These are phyloP conservation scores for Heliothis peltigera DNA, from an alignment of 2,888 invertebrate genomes.

Conservation along the genomic window DNA sequence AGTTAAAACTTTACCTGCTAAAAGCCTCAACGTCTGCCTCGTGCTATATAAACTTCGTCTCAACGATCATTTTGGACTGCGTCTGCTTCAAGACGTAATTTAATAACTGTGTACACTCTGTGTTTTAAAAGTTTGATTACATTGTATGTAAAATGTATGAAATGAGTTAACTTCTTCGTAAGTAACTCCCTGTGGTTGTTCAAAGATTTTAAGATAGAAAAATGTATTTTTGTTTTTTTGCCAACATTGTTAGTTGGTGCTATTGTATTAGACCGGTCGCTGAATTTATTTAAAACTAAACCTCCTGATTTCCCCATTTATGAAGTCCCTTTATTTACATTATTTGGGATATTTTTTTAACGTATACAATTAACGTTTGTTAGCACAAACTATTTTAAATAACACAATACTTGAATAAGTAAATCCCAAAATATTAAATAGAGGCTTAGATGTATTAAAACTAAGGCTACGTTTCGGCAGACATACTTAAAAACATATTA, in stretches of 20 bases:
- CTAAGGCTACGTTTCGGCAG: conserved; percentile 32
- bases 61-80: conserved; percentile 71
- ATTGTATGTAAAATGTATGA: conserved; percentile 43
- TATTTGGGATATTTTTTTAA: not conserved
- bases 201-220: conserved; percentile 5
- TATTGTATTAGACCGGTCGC: not conserved
- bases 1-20: conserved; percentile 85
- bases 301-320: no score
- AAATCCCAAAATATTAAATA: not conserved
- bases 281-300: not conserved
- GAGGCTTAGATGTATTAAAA: conserved; percentile 8
- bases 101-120: conserved; percentile 55
- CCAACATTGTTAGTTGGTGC: not conserved
- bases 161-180: conserved; percentile 12
- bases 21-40: conserved; percentile 78
- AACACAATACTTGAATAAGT: not conserved
- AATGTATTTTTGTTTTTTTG: not conserved
- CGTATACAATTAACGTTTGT: no score
- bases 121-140: conserved; percentile 52
- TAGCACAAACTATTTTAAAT: not conserved
- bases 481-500: conserved; percentile 19
- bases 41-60: conserved; percentile 74
- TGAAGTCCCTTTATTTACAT: not conserved
- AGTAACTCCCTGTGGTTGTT: conserved; percentile 7
- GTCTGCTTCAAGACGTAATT: conserved; percentile 65